These are phyloP conservation scores for Cryptocephalus primarius DNA, from an alignment of 2,888 invertebrate species.

Conservation along the genomic window DNA sequence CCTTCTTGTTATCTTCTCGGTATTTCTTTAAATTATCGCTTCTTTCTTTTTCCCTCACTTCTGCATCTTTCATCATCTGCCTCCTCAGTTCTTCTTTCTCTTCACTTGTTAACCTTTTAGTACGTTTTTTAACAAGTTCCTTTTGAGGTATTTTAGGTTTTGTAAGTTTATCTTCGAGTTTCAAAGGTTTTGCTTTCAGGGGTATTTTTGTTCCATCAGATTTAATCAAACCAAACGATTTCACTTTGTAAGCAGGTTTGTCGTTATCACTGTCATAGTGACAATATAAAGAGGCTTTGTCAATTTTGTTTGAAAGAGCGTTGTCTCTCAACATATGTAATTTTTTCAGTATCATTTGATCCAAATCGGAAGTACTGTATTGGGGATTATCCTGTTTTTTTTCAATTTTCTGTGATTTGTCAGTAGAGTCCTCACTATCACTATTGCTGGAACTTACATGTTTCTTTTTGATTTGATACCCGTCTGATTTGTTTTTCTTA, in stretches of 20 bases:
- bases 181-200: slow-evolving; percentile 14
- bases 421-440: slow-evolving; percentile 2
- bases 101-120: slow-evolving; percentile 42
- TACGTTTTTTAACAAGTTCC: slow-evolving; percentile 19
- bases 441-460: slow-evolving; percentile 5
- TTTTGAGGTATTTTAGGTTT: slow-evolving; percentile 7
- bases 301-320: slow-evolving; percentile 4
- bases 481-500: background rate
- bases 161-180: slow-evolving; percentile 6
- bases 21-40: slow-evolving; percentile 52
- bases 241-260: slow-evolving; percentile 26
- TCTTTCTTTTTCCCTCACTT: slow-evolving; percentile 55
- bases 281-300: slow-evolving; percentile 5
- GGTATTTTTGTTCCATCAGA: slow-evolving; percentile 33
- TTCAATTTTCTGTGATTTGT: background rate
- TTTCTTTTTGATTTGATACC: slow-evolving; percentile 5
- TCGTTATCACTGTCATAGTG: slow-evolving; percentile 20
- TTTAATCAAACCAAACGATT: slow-evolving; percentile 32
- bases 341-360: slow-evolving; percentile 11
- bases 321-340: slow-evolving; percentile 15
- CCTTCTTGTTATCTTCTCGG: slow-evolving; percentile 45
- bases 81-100: slow-evolving; percentile 59
- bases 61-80: slow-evolving; percentile 79
- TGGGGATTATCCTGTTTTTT: background rate
- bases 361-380: slow-evolving; percentile 7